Conservation (phyloP, 2,888 invertebrate species). For the Metellina segmentata region DNA sequence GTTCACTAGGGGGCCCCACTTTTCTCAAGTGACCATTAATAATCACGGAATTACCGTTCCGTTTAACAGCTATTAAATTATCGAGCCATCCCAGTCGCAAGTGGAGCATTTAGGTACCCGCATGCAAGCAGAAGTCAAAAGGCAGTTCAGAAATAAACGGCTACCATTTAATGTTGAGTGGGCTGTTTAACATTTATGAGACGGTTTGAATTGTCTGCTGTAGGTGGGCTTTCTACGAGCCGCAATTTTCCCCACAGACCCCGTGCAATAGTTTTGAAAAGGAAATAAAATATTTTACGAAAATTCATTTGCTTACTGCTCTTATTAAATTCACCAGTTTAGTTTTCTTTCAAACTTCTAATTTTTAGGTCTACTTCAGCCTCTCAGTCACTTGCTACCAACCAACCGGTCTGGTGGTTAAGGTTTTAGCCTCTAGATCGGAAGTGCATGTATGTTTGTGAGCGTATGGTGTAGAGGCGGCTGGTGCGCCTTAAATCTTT, state of each 20-base stretch:
- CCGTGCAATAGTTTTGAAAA: no score
- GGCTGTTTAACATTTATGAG: constrained; percentile 2
- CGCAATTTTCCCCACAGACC: neutral
- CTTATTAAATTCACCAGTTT: no score
- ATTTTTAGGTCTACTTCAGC: no score
- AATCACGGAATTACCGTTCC: constrained; percentile 29
- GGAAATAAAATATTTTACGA: no score
- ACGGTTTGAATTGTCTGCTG: neutral
- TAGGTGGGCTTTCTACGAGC: neutral
- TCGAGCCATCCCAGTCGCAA: neutral
- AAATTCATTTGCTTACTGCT: no score
- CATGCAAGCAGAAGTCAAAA: constrained; percentile 10
- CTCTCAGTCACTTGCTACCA: no score
- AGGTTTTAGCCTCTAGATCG: no score
- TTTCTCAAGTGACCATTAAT: neutral
- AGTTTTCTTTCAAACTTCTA: no score
- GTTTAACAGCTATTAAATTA: constrained; percentile 26
- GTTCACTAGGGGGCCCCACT: neutral
- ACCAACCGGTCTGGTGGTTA: no score
- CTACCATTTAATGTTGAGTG: constrained; percentile 29
- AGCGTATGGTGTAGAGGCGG: no score
- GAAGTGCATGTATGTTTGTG: no score
- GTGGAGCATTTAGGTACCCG: constrained; percentile 43
- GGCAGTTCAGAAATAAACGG: neutral
- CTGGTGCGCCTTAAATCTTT: no score